Conservation (phyloP, 2,113 vertebrate genomes). For the Condylura cristata region DNA sequence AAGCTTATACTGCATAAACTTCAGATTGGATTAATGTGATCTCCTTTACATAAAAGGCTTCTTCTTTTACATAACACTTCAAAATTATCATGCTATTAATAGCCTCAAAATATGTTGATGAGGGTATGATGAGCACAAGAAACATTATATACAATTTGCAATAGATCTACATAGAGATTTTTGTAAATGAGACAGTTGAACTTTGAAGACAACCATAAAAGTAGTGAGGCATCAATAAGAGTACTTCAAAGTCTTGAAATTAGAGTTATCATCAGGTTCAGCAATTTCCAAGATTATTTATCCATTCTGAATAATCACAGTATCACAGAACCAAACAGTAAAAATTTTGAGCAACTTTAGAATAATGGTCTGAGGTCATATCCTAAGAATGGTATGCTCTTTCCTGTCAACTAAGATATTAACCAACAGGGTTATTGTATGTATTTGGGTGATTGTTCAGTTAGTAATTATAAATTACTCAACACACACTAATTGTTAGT, state of each 20-base stretch:
- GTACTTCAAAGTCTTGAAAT: slow-evolving; percentile 79
- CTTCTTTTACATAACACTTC: slow-evolving; percentile 80
- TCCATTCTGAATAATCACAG: slow-evolving; percentile 70
- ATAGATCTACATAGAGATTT: slow-evolving; percentile 79
- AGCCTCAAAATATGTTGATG: slow-evolving; percentile 80
- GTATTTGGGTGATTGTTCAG: background rate
- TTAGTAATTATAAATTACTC: background rate
- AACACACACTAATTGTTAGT: background rate
- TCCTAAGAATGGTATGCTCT: background rate
- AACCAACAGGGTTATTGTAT: background rate
- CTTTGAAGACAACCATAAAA: slow-evolving; percentile 76
- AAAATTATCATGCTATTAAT: slow-evolving; percentile 83
- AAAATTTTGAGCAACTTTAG: slow-evolving; percentile 15
- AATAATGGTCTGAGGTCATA: background rate
- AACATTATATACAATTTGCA: slow-evolving; percentile 79
- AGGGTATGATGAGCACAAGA: slow-evolving; percentile 76
- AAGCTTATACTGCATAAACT: slow-evolving; percentile 70
- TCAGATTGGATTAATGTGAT: slow-evolving; percentile 76
- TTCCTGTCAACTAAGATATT: slow-evolving; percentile 23
- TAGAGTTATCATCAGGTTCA: slow-evolving; percentile 76
- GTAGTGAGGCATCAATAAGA: slow-evolving; percentile 68
- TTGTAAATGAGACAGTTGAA: slow-evolving; percentile 76
- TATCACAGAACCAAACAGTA: slow-evolving; percentile 55
- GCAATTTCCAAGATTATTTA: slow-evolving; percentile 75
- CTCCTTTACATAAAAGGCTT: slow-evolving; percentile 80